Base-by-base conservation (phyloP, 92 coral and sea anemone species). In the Zoanthus sociatus region DNA sequence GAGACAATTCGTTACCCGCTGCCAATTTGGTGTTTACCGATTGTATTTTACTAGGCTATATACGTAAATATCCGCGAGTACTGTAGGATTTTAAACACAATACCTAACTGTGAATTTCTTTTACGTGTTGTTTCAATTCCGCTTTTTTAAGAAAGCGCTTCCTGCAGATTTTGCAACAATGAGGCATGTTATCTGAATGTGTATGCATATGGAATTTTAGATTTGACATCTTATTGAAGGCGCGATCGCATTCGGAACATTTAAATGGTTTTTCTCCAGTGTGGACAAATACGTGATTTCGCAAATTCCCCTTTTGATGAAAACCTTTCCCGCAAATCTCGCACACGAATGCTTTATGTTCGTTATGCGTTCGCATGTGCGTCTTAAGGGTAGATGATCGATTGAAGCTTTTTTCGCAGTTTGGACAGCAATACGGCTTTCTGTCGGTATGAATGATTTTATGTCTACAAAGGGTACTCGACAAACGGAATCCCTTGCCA, bases 151-250 rank as follows among this genome's bases (percentile, higher is more conserved):
- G 74, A 66, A 97, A 97, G 16, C 93, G 88, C 68, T 88, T 92
- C 82, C 95, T 83, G 33, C 99, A 97, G 73, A 88, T 84, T 64
- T 95, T 95, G 32, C 99, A 97, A 71, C 90, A 94, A 48, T 93
- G 92, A 26, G 95, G 94, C 73, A 95, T 78, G 79, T 92, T 95
- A 60, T 93, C 93, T 44, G 96, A 94, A 55, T 97, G 99, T 12
- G 98, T 95, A 68, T 97, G 98, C 96, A 97, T 91, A 84, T 97
- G 99, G 63, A 95, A 96, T 78, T 97, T 97, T 73, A 97, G 88
- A 71, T 97, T 97, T 17, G 99, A 97, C 96, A 95, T 97, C 91
- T 97, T 97, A 92, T 97, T 97, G 83, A 97, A 97, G 13, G 96
- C 97, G 9, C 99, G 93, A 30, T 96, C 91, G 89, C 99, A 97